Conservation (phyloP, 2,797 vertebrate species). For the Tinamus major region DNA sequence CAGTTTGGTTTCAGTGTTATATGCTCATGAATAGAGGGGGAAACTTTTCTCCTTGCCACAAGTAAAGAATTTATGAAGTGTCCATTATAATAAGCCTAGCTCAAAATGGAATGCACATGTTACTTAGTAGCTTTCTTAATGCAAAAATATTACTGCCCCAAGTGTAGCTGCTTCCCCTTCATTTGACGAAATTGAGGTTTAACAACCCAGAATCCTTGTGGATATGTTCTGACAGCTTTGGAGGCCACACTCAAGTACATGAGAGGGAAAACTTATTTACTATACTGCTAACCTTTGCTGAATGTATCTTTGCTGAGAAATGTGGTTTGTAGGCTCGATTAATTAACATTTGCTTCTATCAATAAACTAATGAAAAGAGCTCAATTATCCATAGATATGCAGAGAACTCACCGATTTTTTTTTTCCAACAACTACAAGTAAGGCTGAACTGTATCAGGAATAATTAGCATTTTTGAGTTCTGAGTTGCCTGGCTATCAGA, state of each 20-base stretch:
- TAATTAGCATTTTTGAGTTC: not conserved
- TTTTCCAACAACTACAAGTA: not conserved
- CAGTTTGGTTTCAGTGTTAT: not conserved
- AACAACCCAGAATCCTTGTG: not conserved
- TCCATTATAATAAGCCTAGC: slow-evolving; percentile 15
- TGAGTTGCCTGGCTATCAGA: not conserved
- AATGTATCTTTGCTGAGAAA: not conserved
- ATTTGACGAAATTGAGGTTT: not conserved
- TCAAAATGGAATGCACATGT: not conserved
- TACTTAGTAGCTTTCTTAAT: not conserved
- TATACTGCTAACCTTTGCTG: not conserved
- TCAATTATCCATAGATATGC: not conserved
- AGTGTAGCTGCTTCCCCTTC: not conserved
- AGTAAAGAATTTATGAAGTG: not conserved
- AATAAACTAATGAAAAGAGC: not conserved
- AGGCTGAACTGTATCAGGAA: not conserved
- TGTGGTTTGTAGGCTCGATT: not conserved
- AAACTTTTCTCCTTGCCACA: not conserved
- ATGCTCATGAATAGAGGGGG: not conserved
- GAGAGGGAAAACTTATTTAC: not conserved
- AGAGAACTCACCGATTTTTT: not conserved
- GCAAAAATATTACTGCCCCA: slow-evolving; percentile 19
- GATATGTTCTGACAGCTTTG: not conserved
- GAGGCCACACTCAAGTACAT: not conserved
- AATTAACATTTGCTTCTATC: not conserved